phyloP scores from a whole-genome alignment of 30 jellyfish, hydroid and myxozoan genomes.

The Mastigias papua region DNA sequence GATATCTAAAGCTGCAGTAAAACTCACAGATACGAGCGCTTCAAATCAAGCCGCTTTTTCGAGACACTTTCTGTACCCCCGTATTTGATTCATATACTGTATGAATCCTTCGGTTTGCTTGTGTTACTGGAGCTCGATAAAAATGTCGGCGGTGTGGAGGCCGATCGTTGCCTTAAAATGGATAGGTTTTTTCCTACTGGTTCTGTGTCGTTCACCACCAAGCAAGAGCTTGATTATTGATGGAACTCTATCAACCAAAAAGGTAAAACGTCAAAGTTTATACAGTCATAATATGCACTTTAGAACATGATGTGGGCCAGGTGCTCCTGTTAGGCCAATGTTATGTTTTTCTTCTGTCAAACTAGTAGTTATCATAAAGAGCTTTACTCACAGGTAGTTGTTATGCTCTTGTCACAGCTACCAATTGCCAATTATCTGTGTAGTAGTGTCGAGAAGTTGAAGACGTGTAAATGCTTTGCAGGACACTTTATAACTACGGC shows the following conservation, averaged over 20 bases:
- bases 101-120: neutral
- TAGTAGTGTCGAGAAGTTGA: too few relatives aligned
- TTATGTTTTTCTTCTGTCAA: neutral
- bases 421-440: too few relatives aligned
- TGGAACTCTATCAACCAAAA: slow-evolving; percentile 21
- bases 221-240: slow-evolving; percentile 20
- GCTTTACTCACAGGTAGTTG: neutral
- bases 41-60: too few relatives aligned
- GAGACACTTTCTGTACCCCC: neutral
- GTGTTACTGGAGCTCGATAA: neutral
- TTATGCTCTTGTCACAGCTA: too few relatives aligned
- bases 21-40: too few relatives aligned
- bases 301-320: neutral
- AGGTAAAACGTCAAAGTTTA: neutral
- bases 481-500: too few relatives aligned
- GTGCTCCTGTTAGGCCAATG: neutral
- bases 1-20: too few relatives aligned
- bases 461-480: too few relatives aligned
- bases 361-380: neutral
- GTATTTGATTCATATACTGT: neutral
- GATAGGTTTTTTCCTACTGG: neutral
- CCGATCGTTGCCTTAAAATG: neutral
- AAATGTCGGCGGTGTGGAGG: neutral
- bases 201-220: neutral
- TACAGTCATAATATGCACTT: neutral